These are phyloP conservation scores for Cydia splendana DNA, from an alignment of 1,140 invertebrate species.

Conservation along the genomic window DNA sequence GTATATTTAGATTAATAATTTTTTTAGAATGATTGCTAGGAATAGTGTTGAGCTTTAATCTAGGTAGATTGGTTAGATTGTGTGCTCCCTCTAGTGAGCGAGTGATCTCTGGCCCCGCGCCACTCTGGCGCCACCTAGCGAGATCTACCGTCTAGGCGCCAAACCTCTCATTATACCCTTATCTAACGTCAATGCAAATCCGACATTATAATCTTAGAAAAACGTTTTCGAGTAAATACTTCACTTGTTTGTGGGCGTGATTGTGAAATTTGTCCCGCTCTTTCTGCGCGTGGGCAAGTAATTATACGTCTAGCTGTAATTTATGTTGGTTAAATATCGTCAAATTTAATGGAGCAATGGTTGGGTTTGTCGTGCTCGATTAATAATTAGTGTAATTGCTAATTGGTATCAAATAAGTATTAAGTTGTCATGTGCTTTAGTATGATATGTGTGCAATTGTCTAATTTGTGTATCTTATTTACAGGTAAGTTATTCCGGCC, in stretches of 20 bases:
- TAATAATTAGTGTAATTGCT: background rate
- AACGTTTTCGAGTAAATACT: slow-evolving; percentile 54
- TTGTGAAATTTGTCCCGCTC: slow-evolving; percentile 67
- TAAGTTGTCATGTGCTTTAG: background rate
- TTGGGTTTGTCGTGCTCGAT: slow-evolving; percentile 17
- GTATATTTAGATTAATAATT: too few species aligned
- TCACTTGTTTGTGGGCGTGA: slow-evolving; percentile 57
- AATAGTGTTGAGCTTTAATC: background rate
- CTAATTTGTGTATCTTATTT: slow-evolving; percentile 42
- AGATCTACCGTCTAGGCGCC: slow-evolving; percentile 71
- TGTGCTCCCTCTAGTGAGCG: slow-evolving; percentile 44
- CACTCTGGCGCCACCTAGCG: slow-evolving; percentile 68
- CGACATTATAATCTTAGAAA: slow-evolving; percentile 66
- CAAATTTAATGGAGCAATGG: slow-evolving; percentile 47
- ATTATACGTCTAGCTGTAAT: slow-evolving; percentile 69
- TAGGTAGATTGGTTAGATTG: background rate
- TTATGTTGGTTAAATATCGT: slow-evolving; percentile 57
- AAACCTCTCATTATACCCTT: slow-evolving; percentile 62
- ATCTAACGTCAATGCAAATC: slow-evolving; percentile 70
- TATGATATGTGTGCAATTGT: slow-evolving; percentile 37
- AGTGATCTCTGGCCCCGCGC: slow-evolving; percentile 56
- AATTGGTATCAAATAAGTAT: background rate
- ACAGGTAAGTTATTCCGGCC: slow-evolving; percentile 47
- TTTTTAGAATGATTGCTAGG: background rate
- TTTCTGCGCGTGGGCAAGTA: slow-evolving; percentile 67